Evolutionary conservation across 64 coral and sea anemone genomes (phyloP), one percentile per base, ranked within the genome.

Genomic region (Dendronephthya gigantea): DNA sequence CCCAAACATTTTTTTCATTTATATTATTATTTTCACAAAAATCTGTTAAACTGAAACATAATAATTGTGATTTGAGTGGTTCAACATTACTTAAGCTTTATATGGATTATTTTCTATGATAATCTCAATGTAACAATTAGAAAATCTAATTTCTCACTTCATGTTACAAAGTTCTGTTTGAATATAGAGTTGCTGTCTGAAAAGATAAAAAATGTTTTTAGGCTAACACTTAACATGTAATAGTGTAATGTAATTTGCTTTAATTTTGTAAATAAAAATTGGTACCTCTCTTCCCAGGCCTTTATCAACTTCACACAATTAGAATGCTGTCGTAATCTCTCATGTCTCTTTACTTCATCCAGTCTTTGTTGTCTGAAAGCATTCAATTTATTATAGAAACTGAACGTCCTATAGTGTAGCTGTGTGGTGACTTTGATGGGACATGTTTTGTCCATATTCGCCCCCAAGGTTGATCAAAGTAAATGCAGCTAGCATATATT

Each of bases 231-330:
- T n/a, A n/a, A n/a, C n/a, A n/a, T n/a, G n/a, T n/a, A n/a, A 85
- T 8, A 65, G 14, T 37, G 23, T 22, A 68, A n/a, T n/a, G n/a
- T n/a, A n/a, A n/a, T n/a, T n/a, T n/a, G n/a, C n/a, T n/a, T n/a
- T n/a, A n/a, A n/a, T n/a, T n/a, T n/a, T n/a, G n/a, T n/a, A n/a
- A n/a, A n/a, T n/a, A n/a, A n/a, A n/a, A n/a, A n/a, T n/a, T n/a
- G n/a, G n/a, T 85, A 93, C 94, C 94, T 91, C 82, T 98, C 95
- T 90, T 98, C 95, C 95, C 95, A 98, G 39, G 95, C 95, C 48
- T 91, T 93, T 13, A 98, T 40, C 91, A 98, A 91, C 74, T 85
- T 82, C 37, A 98, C 95, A 90, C 95, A 98, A 74, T 98, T 98
- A 19, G 82, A 87, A 98, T 98, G 95, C 36, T 69, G 16, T 36